A percentile compares a stretch with the other conserved stretches of the same genome.
phyloP scores from a whole-genome alignment of 2,888 invertebrate genomes.

The Anagyrus pseudococci region DNA sequence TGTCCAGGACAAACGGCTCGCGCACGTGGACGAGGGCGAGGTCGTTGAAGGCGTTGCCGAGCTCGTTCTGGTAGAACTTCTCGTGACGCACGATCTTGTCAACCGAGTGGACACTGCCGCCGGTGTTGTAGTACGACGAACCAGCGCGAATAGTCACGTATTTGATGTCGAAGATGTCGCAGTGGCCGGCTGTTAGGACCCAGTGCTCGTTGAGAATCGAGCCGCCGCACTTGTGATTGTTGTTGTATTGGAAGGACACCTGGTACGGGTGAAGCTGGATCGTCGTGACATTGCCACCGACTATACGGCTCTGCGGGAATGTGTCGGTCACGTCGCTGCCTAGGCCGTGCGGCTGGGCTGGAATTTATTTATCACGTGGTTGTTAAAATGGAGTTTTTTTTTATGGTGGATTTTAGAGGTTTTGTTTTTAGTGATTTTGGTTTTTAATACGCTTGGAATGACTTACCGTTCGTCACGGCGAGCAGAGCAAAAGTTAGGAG shows the following conservation, averaged over 20 bases:
- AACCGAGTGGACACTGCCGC: conserved; percentile 30
- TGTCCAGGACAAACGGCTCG: not conserved
- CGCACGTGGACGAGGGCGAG: not conserved
- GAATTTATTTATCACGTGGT: too few species aligned
- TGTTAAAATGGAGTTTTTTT: too few species aligned
- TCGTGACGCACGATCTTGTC: conserved; percentile 33
- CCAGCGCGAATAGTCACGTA: not conserved
- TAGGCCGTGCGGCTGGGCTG: too few species aligned
- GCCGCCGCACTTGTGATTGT: conserved; percentile 67
- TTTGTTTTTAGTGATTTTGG: too few species aligned
- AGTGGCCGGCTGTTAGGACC: conserved; percentile 69
- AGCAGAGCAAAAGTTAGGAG: too few species aligned
- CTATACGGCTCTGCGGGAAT: conserved; percentile 52
- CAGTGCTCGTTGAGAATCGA: conserved; percentile 63
- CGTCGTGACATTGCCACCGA: conserved; percentile 63
- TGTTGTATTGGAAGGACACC: conserved; percentile 59
- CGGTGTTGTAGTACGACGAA: conserved; percentile 59
- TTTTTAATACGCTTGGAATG: too few species aligned
- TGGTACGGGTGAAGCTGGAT: conserved; percentile 64
- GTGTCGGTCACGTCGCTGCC: not conserved
- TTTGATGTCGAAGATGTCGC: conserved; percentile 45
- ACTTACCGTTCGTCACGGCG: too few species aligned
- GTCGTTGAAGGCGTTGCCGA: not conserved
- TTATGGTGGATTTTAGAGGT: too few species aligned
- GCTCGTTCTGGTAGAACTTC: not conserved